A percentile compares a stretch with the other conserved stretches of the same genome.
Conservation (phyloP, 2,797 vertebrate genomes). For the Hipposideros larvatus region DNA sequence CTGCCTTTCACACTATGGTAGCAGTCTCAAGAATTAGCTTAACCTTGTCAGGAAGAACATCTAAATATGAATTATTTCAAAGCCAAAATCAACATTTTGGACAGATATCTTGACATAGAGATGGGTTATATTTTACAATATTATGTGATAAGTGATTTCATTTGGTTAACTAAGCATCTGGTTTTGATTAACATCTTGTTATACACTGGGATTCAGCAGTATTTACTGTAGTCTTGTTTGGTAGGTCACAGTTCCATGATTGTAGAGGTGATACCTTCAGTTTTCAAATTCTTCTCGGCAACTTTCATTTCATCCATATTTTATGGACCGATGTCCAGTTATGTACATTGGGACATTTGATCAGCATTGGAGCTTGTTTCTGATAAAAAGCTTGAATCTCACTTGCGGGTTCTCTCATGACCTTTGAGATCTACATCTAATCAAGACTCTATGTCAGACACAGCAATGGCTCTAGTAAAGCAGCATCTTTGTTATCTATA, state of each 20-base stretch:
- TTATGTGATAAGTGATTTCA: background rate
- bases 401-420: background rate
- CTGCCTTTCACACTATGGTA: background rate
- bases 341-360: background rate
- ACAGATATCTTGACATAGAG: background rate
- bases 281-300: background rate
- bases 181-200: conserved; percentile 27
- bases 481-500: background rate
- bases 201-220: background rate
- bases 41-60: background rate
- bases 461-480: background rate
- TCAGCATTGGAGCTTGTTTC: background rate
- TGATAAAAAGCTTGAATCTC: background rate
- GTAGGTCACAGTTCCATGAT: background rate
- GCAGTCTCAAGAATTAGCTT: background rate
- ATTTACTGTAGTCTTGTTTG: background rate
- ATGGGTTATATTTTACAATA: background rate
- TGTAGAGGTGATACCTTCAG: background rate
- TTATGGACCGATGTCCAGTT: background rate
- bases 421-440: background rate
- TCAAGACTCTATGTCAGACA: background rate
- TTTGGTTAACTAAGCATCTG: background rate
- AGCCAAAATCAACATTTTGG: background rate
- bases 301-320: background rate
- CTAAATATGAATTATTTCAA: conserved; percentile 29